These are phyloP conservation scores for Leptinotarsa juncta DNA, from an alignment of 2,888 invertebrate genomes.

Conservation along the genomic window DNA sequence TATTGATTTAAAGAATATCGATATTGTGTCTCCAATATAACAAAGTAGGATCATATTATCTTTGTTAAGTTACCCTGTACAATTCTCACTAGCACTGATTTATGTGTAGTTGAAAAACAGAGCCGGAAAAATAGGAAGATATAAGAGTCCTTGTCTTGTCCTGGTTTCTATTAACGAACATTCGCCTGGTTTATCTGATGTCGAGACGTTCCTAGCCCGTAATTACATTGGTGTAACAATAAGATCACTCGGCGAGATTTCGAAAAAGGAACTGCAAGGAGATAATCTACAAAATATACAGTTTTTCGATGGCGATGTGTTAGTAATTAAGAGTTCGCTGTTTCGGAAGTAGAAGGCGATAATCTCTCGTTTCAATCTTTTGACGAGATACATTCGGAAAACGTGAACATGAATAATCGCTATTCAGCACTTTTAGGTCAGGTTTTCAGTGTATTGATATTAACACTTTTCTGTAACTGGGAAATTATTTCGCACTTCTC, in stretches of 20 bases:
- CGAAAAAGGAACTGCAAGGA: not conserved
- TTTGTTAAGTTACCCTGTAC: too few species aligned
- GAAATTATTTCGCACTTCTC: too few species aligned
- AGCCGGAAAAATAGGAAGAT: not conserved
- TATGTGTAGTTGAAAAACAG: too few species aligned
- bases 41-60: too few species aligned
- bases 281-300: conserved; percentile 11
- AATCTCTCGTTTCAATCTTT: not conserved
- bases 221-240: conserved; percentile 28
- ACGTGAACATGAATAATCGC: too few species aligned
- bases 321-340: not conserved
- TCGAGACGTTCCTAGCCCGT: conserved; percentile 27
- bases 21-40: too few species aligned
- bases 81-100: too few species aligned
- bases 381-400: not conserved
- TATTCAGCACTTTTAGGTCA: too few species aligned
- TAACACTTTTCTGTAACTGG: too few species aligned
- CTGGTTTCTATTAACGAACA: conserved; percentile 33
- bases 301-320: not conserved
- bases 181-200: conserved; percentile 32
- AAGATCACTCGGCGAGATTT: conserved; percentile 20
- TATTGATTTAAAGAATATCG: too few species aligned
- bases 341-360: not conserved
- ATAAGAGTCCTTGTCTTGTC: conserved; percentile 32
- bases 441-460: too few species aligned